phyloP scores from a whole-genome alignment of 1,140 invertebrate species.

The Centruroides sculpturatus region DNA sequence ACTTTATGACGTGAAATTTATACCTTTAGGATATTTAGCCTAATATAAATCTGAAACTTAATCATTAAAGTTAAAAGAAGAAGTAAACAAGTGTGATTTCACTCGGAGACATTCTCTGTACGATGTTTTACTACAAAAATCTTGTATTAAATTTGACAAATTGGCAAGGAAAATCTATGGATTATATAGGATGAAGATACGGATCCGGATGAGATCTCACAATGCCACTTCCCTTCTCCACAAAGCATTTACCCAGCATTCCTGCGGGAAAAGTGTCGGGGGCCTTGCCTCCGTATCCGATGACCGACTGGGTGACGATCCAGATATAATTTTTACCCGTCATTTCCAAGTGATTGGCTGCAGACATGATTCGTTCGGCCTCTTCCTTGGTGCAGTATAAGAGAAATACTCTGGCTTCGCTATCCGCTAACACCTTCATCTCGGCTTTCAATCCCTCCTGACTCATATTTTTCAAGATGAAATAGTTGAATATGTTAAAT shows the following conservation, averaged over 20 bases:
- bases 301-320: slow-evolving; percentile 91
- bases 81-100: too few species aligned
- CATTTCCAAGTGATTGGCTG: slow-evolving; percentile 64
- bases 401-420: slow-evolving; percentile 83
- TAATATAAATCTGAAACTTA: too few species aligned
- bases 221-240: too few species aligned
- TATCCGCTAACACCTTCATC: slow-evolving; percentile 53
- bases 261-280: slow-evolving; percentile 75
- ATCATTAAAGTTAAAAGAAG: too few species aligned
- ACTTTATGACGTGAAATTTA: too few species aligned
- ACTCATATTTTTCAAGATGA: slow-evolving; percentile 11
- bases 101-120: too few species aligned
- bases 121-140: too few species aligned
- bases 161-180: too few species aligned
- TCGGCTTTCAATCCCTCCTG: slow-evolving; percentile 7
- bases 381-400: slow-evolving; percentile 80
- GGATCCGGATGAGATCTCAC: slow-evolving; percentile 3
- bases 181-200: too few species aligned
- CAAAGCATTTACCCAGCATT: slow-evolving; percentile 61
- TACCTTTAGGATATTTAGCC: too few species aligned
- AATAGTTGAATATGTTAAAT: slow-evolving; percentile 17
- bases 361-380: slow-evolving; percentile 64
- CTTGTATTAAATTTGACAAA: too few species aligned
- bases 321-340: slow-evolving; percentile 91
- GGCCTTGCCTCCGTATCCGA: slow-evolving; percentile 44